Percentiles rank a stretch among this genome's conserved stretches.
Conservation (phyloP, 2,888 invertebrate genomes). For the Ochropleura plecta region DNA sequence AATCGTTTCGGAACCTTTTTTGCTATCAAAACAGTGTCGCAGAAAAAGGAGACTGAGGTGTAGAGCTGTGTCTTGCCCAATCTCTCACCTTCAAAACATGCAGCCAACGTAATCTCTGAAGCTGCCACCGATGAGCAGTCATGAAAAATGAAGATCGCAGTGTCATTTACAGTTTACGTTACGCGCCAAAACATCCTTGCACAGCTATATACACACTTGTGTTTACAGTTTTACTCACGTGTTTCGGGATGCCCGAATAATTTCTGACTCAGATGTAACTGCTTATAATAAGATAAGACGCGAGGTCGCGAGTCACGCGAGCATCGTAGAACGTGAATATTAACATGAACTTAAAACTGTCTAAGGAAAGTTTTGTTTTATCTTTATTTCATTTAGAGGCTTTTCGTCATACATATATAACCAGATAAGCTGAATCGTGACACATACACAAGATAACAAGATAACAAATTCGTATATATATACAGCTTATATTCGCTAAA, state of each 20-base stretch:
- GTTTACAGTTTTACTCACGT: slow-evolving; percentile 23
- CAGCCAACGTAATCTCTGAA: too few relatives aligned
- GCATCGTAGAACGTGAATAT: slow-evolving; percentile 1
- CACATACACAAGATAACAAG: neutral
- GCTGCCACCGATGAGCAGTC: too few relatives aligned
- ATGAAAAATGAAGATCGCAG: neutral
- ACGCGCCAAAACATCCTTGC: neutral
- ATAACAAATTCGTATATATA: neutral
- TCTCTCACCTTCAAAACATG: too few relatives aligned
- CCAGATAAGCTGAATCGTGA: neutral
- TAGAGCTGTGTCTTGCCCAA: too few relatives aligned
- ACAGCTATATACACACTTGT: neutral
- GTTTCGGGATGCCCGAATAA: slow-evolving; percentile 3
- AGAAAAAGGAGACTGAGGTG: too few relatives aligned
- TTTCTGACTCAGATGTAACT: slow-evolving; percentile 19
- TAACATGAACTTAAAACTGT: neutral
- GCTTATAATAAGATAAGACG: slow-evolving; percentile 27
- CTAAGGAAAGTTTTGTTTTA: neutral
- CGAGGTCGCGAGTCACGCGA: slow-evolving; percentile 30
- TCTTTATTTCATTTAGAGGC: neutral
- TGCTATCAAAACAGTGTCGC: too few relatives aligned
- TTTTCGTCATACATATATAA: neutral
- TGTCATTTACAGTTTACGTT: neutral
- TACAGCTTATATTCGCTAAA: neutral
- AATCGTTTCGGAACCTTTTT: too few relatives aligned